Evolutionary conservation across 2,113 vertebrate genomes (phyloP).

Genomic region (Syngnathus scovelli): DNA sequence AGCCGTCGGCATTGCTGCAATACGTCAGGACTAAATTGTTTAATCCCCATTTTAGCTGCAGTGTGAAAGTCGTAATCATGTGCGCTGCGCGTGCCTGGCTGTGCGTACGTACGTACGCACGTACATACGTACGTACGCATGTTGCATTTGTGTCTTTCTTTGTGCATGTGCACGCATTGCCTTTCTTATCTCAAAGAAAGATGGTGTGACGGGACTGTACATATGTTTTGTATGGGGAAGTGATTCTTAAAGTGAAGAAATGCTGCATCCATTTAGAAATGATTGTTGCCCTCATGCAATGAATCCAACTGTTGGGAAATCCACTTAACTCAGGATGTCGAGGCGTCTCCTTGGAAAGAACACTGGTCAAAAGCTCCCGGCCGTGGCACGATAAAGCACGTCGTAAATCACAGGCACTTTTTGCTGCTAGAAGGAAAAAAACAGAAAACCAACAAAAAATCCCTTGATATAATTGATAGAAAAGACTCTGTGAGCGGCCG

Average conservation of each 20-base stretch:
- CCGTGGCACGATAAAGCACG: conserved; percentile 50
- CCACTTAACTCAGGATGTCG: conserved; percentile 35
- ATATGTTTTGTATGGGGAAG: conserved; percentile 56
- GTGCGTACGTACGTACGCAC: neutral
- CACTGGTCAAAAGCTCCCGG: conserved; percentile 34
- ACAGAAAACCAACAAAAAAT: conserved; percentile 9
- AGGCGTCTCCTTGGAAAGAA: conserved; percentile 30
- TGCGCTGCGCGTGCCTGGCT: conserved; percentile 31
- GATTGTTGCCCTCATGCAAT: conserved; percentile 27
- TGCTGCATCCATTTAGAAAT: conserved; percentile 53
- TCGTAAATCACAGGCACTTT: conserved; percentile 63
- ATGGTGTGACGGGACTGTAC: conserved; percentile 22
- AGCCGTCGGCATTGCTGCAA: conserved; percentile 40
- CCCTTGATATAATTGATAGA: conserved; percentile 49
- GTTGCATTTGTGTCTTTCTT: conserved; percentile 62
- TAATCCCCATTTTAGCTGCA: conserved; percentile 59
- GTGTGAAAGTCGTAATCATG: conserved; percentile 45
- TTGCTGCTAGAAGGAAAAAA: conserved; percentile 47
- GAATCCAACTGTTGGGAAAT: conserved; percentile 27
- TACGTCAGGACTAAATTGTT: conserved; percentile 53
- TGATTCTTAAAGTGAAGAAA: conserved; percentile 38
- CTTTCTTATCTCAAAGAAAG: conserved; percentile 51
- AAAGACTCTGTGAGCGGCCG: conserved; percentile 39
- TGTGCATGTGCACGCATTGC: conserved; percentile 74
- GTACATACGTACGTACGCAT: conserved; percentile 21